Evolutionary conservation across 2,113 vertebrate genomes (phyloP).

Genomic region (Oncorhynchus masou): DNA sequence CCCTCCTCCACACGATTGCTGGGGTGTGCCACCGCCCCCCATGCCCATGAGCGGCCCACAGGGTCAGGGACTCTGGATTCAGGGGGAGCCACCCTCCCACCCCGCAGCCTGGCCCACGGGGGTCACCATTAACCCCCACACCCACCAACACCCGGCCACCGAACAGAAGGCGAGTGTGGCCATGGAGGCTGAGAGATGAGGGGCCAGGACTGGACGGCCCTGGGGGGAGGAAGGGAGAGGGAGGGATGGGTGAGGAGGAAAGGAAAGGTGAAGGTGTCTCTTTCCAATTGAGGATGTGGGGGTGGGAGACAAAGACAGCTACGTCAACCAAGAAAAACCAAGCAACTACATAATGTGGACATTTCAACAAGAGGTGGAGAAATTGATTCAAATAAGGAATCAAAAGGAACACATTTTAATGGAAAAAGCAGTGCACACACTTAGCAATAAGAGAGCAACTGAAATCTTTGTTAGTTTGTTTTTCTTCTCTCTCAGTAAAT

Average conservation of each 20-base stretch:
- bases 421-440: conserved; percentile 56
- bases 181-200: conserved; percentile 99
- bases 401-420: conserved; percentile 27
- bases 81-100: conserved; percentile 76
- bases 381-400: conserved; percentile 59
- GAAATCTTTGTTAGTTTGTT: conserved; percentile 58
- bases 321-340: conserved; percentile 71
- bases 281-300: conserved; percentile 27
- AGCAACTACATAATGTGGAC: conserved; percentile 28
- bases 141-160: conserved; percentile 76
- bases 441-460: conserved; percentile 72
- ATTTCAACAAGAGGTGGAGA: too few relatives aligned
- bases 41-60: conserved; percentile 58
- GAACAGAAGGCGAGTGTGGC: conserved; percentile 90
- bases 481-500: conserved; percentile 52
- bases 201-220: conserved; percentile 43
- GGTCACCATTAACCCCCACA: conserved; percentile 59
- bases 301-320: conserved; percentile 43
- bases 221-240: conserved; percentile 5
- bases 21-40: conserved; percentile 74
- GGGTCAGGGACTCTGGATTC: conserved; percentile 87
- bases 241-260: neutral
- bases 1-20: conserved; percentile 78
- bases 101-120: conserved; percentile 82
- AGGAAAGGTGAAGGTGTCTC: too few relatives aligned